Percentiles rank a stretch among this genome's conserved stretches.
phyloP scores from a whole-genome alignment of 2,888 invertebrate species.

The Lamellibrachia satsuma region DNA sequence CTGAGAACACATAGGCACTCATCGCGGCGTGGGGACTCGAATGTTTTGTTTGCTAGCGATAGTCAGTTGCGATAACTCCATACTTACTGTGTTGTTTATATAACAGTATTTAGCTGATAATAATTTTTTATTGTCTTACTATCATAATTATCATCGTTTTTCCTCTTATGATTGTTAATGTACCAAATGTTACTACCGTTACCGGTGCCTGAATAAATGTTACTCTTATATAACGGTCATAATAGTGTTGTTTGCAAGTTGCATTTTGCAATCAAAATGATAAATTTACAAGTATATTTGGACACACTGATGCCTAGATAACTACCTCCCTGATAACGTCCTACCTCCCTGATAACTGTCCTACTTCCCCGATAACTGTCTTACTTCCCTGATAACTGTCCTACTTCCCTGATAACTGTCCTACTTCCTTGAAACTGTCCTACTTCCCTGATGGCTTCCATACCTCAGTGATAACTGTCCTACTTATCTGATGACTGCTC shows the following conservation, averaged over 20 bases:
- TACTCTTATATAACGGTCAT: neutral
- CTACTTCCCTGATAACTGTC: neutral
- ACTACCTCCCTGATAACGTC: neutral
- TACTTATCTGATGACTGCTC: neutral
- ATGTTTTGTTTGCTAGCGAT: neutral
- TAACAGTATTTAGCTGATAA: neutral
- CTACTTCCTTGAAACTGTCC: neutral
- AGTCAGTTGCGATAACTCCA: neutral
- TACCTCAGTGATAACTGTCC: neutral
- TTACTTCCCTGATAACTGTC: neutral
- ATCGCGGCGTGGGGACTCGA: neutral
- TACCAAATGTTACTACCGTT: neutral
- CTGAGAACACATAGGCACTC: neutral
- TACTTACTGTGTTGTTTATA: neutral
- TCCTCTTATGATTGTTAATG: neutral
- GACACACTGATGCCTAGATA: neutral
- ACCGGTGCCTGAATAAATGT: neutral
- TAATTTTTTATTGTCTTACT: too few species aligned
- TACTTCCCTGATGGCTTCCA: neutral
- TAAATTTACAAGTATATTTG: neutral
- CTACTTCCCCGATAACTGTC: neutral
- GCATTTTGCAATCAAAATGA: neutral
- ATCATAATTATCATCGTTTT: neutral
- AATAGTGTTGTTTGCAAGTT: neutral
- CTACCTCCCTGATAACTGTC: neutral